Percentiles rank a stretch among this genome's conserved stretches.
Conservation (phyloP, 2,797 vertebrate genomes). For the Oreochromis grahami region DNA sequence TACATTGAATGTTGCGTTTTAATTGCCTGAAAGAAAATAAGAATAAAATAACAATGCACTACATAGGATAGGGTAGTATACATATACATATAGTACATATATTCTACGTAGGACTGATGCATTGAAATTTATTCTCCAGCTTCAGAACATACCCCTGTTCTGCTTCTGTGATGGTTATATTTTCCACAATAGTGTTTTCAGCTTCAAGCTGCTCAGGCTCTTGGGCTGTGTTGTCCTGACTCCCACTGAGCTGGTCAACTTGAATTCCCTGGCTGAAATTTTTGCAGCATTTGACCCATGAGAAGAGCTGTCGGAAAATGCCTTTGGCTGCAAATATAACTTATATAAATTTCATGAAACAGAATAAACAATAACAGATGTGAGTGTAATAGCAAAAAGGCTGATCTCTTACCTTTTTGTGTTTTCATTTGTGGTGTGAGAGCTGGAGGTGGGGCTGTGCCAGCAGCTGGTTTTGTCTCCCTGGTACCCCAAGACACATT, state of each 20-base stretch:
- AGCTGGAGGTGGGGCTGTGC: not conserved
- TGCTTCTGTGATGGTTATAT: not conserved
- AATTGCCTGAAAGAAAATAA: not conserved
- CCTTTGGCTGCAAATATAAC: constrained; percentile 10
- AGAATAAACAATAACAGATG: too few relatives aligned
- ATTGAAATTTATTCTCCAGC: not conserved
- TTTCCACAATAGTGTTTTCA: constrained; percentile 30
- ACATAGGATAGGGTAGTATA: not conserved
- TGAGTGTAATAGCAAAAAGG: not conserved
- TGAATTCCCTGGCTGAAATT: not conserved
- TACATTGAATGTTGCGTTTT: not conserved
- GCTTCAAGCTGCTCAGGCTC: not conserved
- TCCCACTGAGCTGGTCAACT: rapidly evolving
- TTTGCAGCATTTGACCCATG: constrained; percentile 18
- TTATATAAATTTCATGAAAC: too few relatives aligned
- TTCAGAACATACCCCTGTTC: not conserved
- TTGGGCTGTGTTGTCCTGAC: not conserved
- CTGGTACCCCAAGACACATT: constrained; percentile 73
- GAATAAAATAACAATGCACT: not conserved
- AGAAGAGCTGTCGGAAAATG: not conserved
- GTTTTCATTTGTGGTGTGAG: not conserved
- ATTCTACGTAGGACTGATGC: not conserved
- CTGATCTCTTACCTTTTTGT: constrained; percentile 12
- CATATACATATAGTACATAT: not conserved
- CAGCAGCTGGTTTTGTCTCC: constrained; percentile 26